Evolutionary conservation across 2,888 invertebrate genomes (phyloP).

Genomic region (Omphaloscelis lunosa): DNA sequence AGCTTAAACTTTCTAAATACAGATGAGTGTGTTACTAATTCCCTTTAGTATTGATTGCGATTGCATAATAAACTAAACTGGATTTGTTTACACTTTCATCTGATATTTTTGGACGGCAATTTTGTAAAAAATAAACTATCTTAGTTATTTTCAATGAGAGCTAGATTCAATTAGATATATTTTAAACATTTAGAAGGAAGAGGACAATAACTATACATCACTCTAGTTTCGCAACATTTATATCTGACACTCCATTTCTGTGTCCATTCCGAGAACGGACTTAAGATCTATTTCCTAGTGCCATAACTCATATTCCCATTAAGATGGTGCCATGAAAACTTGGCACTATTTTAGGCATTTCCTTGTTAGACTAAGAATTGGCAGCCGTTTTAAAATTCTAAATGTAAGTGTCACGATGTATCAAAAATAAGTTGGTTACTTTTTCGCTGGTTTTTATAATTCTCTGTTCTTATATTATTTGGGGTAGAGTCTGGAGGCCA

Average conservation of each 20-base stretch:
- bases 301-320: conserved; percentile 58
- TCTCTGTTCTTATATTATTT: no score
- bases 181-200: background rate
- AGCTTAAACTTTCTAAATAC: no score
- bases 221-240: conserved; percentile 9
- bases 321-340: conserved; percentile 53
- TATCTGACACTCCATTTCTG: conserved; percentile 39
- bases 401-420: background rate
- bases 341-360: conserved; percentile 46
- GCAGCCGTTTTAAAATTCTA: conserved; percentile 36
- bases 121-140: no score
- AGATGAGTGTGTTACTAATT: no score
- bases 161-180: background rate
- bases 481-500: background rate
- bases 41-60: no score
- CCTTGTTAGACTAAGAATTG: conserved; percentile 51
- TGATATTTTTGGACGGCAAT: no score
- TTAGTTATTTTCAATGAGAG: background rate
- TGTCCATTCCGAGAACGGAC: conserved; percentile 40
- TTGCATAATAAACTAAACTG: no score
- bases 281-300: conserved; percentile 46
- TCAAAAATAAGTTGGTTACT: background rate
- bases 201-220: background rate
- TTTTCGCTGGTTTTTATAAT: background rate
- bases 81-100: no score